phyloP scores from a whole-genome alignment of 2,113 vertebrate species.

The Prinia subflava region DNA sequence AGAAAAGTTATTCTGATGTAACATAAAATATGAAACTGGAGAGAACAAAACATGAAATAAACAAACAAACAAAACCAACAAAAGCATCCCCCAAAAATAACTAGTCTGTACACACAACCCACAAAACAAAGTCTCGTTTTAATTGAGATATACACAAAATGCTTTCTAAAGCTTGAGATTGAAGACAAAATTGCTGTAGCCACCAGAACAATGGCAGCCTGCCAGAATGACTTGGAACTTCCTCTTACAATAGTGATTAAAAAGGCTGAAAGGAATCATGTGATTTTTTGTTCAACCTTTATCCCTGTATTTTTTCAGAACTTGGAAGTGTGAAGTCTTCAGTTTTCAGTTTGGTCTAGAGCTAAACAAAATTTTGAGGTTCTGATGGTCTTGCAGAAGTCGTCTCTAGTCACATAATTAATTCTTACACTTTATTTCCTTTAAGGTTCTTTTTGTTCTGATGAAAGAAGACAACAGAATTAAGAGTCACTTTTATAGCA shows the following conservation, averaged over 20 bases:
- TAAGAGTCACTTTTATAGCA: neutral
- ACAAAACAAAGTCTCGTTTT: neutral
- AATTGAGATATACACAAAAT: neutral
- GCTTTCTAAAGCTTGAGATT: neutral
- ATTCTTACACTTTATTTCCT: neutral
- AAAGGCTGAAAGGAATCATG: neutral
- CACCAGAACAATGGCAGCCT: neutral
- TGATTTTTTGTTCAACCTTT: neutral
- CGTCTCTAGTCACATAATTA: neutral
- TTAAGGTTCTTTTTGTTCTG: neutral
- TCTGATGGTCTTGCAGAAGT: neutral
- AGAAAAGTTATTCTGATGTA: neutral
- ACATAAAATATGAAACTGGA: neutral
- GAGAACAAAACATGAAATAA: neutral
- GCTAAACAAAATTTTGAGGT: neutral
- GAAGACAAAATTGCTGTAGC: neutral
- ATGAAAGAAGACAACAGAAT: neutral
- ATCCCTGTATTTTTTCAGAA: neutral
- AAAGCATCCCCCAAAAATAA: neutral
- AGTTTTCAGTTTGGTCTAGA: neutral
- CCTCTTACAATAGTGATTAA: neutral
- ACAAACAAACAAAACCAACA: neutral
- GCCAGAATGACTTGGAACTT: neutral
- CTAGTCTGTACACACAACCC: neutral
- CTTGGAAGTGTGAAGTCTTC: neutral